Base-by-base conservation (phyloP, 2,113 vertebrate species). In the Rhegmatorhina hoffmannsi region DNA sequence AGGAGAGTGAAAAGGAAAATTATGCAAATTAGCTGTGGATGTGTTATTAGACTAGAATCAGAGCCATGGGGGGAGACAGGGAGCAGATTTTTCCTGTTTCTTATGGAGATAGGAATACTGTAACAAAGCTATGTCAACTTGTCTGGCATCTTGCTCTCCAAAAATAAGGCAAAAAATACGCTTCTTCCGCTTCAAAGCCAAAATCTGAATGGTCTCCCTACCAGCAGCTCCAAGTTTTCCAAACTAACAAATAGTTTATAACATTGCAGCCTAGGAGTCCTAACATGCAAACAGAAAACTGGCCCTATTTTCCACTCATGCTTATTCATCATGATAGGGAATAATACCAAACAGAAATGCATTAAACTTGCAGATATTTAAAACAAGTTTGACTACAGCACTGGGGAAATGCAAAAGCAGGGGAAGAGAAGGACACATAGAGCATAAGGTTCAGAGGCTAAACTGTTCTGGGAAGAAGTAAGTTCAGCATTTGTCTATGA, bases 401-500 rank as follows among this genome's bases (percentile, higher is more conserved):
- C 21, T 43, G 18, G 21, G 19, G 11, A 94, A 85, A 70, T 60
- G 38, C 82, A 94, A 87, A 92, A 75, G 53, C 33, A 68, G 5
- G 25, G 33, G 52, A 91, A 79, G 50, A 77, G 31, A 67, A 72
- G 73, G 78, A 86, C 36, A 66, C 24, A 25, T 11, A 38, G 34
- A 92, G 60, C 20, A 25, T 29, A 49, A 86, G 31, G 58, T 83
- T 84, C 63, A 95, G 68, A 90, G 49, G 77, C n/a, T 91, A 78
- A 93, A 93, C 38, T 88, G 60, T 46, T 88, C 26, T 6, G 1
- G 44, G 49, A 96, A 95, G 70, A 95, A 69, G 24, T 49, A 92
- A 92, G 69, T 84, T 73, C 63, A 92, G 81, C 55, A 69, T 93
- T 81, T 89, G 74, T 50, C 77, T 95, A 25, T 90, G 83, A 95